Conservation (phyloP, 2,888 invertebrate species). For the Dasypolia templi region DNA sequence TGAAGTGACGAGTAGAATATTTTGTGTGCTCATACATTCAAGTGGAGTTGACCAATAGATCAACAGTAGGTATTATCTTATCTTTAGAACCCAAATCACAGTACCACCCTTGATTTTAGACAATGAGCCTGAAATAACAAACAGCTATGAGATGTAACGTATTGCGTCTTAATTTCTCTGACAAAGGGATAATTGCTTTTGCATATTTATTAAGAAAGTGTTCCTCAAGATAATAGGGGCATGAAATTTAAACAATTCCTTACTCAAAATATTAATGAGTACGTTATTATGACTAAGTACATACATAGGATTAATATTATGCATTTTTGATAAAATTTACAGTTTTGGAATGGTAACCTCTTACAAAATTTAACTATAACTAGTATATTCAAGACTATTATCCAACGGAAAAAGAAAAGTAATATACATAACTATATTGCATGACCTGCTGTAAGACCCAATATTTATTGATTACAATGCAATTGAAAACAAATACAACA, state of each 20-base stretch:
- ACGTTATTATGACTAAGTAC: conserved; percentile 1
- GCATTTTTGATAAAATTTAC: background rate
- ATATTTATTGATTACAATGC: conserved; percentile 11
- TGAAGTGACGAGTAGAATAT: conserved; percentile 7
- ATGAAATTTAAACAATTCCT: conserved; percentile 22
- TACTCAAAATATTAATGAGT: conserved; percentile 16
- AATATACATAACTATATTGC: background rate
- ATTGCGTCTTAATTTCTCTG: conserved; percentile 48
- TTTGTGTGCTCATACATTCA: background rate
- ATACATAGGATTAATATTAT: background rate
- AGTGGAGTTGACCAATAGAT: conserved; percentile 26
- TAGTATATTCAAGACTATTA: background rate
- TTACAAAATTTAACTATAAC: background rate
- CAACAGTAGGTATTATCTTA: conserved; percentile 62
- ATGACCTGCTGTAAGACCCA: background rate
- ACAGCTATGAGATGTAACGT: conserved; percentile 29
- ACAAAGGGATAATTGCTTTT: conserved; percentile 25
- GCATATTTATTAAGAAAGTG: conserved; percentile 31
- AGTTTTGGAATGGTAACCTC: background rate
- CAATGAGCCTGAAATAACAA: conserved; percentile 51
- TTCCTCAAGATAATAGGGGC: conserved; percentile 33
- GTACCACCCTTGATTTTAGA: conserved; percentile 57
- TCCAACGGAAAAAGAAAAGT: conserved; percentile 14
- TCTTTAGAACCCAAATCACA: conserved; percentile 44
- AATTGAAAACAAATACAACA: conserved; percentile 10